Base-by-base conservation (phyloP, 1,140 invertebrate genomes). In the Drosophila eugracilis region DNA sequence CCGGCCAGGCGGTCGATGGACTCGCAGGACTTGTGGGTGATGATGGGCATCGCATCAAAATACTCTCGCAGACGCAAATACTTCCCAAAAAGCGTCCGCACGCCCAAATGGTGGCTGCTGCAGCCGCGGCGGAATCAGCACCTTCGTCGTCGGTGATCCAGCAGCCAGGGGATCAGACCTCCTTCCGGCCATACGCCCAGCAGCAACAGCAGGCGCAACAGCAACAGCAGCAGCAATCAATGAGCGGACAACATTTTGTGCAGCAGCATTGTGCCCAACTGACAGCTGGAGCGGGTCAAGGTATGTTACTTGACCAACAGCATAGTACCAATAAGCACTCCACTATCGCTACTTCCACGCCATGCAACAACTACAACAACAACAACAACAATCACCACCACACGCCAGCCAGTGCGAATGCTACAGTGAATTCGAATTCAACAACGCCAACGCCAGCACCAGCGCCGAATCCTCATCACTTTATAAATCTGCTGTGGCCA, bases 301-400 rank as follows among this genome's bases (percentile, higher is more conserved):
- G 89, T 91, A 91, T 91, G 89, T 91, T 91, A 83, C 89, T 88
- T 89, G 85, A 91, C 89, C 89, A 91, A 84, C 81, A 83, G 71
- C 83, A 88, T 91, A 90, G 90, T 89, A 74, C 83, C 77, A 81
- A 88, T 84, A 89, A 88, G 85, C 80, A 90, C 73, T 83, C 86
- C 79, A 89, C 75, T 83, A 88, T 83, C 72, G 75, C 78, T 75
- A 81, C 74, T 75, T 60, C 79, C 78, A 69, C 85, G 69, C 58
- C 86, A 78, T 81, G 80, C 83, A 88, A 88, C 83, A 88, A 88
- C 83, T 83, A 88, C 80, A 75, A 88, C 83, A 88, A 88, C 83
- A 88, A 88, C 83, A 78, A 85, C 66, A 86, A 85, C 81, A 84
- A 85, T 70, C 66, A 78, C 50, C 78, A 80, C 58, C 74, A 77